Base-by-base conservation (phyloP, 2,888 invertebrate species). In the Parnassius orleans region DNA sequence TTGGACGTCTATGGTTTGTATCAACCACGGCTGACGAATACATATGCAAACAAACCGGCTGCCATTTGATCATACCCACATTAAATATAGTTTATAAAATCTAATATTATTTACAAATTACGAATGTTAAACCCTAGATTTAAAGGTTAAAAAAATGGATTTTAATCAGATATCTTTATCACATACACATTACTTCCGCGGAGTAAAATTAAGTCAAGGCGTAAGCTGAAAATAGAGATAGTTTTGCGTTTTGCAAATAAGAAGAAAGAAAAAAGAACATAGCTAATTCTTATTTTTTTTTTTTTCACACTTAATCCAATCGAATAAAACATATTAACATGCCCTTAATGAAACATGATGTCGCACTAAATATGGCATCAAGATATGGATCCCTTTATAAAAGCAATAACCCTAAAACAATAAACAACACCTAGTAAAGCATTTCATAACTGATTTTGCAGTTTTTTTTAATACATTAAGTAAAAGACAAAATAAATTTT, bases 111-210 rank as follows among this genome's bases (percentile, higher is more conserved):
- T 81, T 87, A 87, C 87, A 87, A 79, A 79, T 80, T 80, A 84
- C 73, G 79, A 78, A 79, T 71, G 73, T 80, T 84, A 56, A 80
- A 77, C 84, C 79, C 82, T 86, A 87, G 72, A 77, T 78, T 81
- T 82, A 81, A 75, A 78, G 78, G 78, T 81, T 81, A 85, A 86
- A 82, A 80, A 84, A 82, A 80, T 78, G 81, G 78, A 80, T 82
- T 83, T 83, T 84, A 85, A 78, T 83, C 81, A 85, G 82, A 86
- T 84, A 86, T 73, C 74, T 82, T 84, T 87, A 87, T 88, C 86
- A 87, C 87, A 87, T 86, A 84, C 79, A 84, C 80, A 80, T 82
- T 82, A 81, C 80, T 78, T 51, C 52, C 46, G 51, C 44, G 44
- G 24, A 59, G 44, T 52, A 51, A 57, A 64, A 63, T 58, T 52